phyloP scores from a whole-genome alignment of 1,140 invertebrate species.

The Planococcus citri region DNA sequence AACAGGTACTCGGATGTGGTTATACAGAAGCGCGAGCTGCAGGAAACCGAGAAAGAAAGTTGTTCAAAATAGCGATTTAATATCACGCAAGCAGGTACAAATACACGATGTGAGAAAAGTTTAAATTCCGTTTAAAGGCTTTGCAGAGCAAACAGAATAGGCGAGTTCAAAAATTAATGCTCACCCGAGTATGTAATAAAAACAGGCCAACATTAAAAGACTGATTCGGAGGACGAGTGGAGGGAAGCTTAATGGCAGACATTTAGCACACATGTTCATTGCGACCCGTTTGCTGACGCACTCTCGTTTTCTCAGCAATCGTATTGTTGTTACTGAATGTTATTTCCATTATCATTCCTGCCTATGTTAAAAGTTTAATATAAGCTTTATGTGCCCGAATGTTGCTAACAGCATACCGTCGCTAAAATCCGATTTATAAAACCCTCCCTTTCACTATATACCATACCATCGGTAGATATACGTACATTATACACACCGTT shows the following conservation, averaged over 20 bases:
- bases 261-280: slow-evolving; percentile 7
- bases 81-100: not conserved
- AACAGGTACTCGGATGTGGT: no score
- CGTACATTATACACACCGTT: no score
- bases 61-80: not conserved
- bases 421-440: not conserved
- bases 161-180: slow-evolving; percentile 1
- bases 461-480: no score
- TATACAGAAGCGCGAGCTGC: no score
- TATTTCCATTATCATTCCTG: not conserved
- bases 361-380: slow-evolving; percentile 8
- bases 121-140: slow-evolving; percentile 7
- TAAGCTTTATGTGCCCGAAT: slow-evolving; percentile 1
- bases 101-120: slow-evolving; percentile 6
- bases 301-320: slow-evolving; percentile 6
- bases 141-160: not conserved
- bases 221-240: not conserved
- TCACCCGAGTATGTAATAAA: not conserved
- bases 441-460: not conserved
- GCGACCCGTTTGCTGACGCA: not conserved
- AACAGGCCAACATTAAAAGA: not conserved
- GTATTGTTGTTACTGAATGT: not conserved
- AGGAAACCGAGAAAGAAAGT: not conserved
- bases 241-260: not conserved
- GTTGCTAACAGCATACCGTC: not conserved